Evolutionary conservation across 2,113 vertebrate genomes (phyloP).

Genomic region (Natator depressus): DNA sequence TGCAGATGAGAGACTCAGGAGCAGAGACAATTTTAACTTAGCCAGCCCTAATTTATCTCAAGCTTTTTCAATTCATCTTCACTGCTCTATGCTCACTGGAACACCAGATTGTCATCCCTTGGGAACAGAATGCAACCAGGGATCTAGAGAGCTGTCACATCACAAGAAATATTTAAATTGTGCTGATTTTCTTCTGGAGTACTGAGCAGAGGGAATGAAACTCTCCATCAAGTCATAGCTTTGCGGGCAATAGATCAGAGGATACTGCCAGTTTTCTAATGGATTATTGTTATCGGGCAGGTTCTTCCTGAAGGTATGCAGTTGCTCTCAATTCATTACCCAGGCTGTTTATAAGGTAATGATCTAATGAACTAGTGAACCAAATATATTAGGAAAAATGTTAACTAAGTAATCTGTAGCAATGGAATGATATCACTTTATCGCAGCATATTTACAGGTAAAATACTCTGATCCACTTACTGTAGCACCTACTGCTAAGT

Average conservation of each 20-base stretch:
- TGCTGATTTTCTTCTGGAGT: slow-evolving; percentile 85
- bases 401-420: slow-evolving; percentile 71
- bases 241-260: slow-evolving; percentile 83
- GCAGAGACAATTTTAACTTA: slow-evolving; percentile 86
- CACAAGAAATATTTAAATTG: slow-evolving; percentile 83
- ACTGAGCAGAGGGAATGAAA: slow-evolving; percentile 85
- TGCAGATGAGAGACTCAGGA: slow-evolving; percentile 86
- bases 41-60: slow-evolving; percentile 86
- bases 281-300: slow-evolving; percentile 83
- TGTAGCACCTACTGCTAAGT: slow-evolving; percentile 59
- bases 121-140: slow-evolving; percentile 80
- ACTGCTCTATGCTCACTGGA: slow-evolving; percentile 78
- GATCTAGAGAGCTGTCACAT: slow-evolving; percentile 82
- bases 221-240: slow-evolving; percentile 83
- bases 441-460: slow-evolving; percentile 76
- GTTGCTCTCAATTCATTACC: slow-evolving; percentile 79
- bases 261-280: slow-evolving; percentile 84
- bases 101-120: slow-evolving; percentile 80
- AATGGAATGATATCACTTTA: slow-evolving; percentile 75
- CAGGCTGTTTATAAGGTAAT: slow-evolving; percentile 76
- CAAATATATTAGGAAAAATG: slow-evolving; percentile 68
- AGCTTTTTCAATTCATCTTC: slow-evolving; percentile 83
- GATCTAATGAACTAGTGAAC: slow-evolving; percentile 76
- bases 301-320: slow-evolving; percentile 85
- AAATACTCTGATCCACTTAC: slow-evolving; percentile 70